Evolutionary conservation across 2,888 invertebrate genomes (phyloP), one percentile per base, ranked within the genome.

Genomic region (Pyrrhia umbra): DNA sequence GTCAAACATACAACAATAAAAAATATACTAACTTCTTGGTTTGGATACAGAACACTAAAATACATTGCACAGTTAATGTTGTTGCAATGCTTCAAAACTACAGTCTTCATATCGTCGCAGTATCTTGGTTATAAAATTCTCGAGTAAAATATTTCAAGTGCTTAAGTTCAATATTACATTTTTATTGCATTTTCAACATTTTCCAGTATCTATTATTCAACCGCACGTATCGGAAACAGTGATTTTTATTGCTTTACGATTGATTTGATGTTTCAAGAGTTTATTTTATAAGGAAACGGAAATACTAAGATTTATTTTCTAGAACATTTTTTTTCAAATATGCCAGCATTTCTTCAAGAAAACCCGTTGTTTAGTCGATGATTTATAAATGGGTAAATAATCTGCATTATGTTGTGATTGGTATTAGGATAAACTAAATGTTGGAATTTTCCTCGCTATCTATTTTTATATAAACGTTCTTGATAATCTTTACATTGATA

Each of bases 91-190:
- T 40, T 54, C 43, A 57, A 60, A 40, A 76, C 47, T 55, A 54
- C n/a, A 46, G 25, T 49, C 43, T 52, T 45, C 34, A 64, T 58
- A 62, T 61, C 56, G 43, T 30, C 25, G 27, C 42, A 21, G 49
- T 34, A 40, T 55, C 77, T 75, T 63, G 72, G 77, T 74, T 59
- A 79, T 72, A 70, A 66, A 67, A 80, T 81, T 71, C 79, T 80
- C 75, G 39, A 75, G 82, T 80, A 82, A 88, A 89, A 92, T 92
- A 90, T 91, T 88, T 86, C 81, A 88, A 88, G 83, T 84, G 83
- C 87, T 85, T 86, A 85, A 83, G 85, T 86, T 83, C 86, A 86
- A 92, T 93, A 93, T 93, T 89, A 91, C 92, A 92, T 92, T 93
- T 91, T 87, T 85, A 81, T 79, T 87, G 85, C 85, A 83, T 84